Conservation (phyloP, 2,888 invertebrate genomes). For the Drepanosiphum platanoidis region DNA sequence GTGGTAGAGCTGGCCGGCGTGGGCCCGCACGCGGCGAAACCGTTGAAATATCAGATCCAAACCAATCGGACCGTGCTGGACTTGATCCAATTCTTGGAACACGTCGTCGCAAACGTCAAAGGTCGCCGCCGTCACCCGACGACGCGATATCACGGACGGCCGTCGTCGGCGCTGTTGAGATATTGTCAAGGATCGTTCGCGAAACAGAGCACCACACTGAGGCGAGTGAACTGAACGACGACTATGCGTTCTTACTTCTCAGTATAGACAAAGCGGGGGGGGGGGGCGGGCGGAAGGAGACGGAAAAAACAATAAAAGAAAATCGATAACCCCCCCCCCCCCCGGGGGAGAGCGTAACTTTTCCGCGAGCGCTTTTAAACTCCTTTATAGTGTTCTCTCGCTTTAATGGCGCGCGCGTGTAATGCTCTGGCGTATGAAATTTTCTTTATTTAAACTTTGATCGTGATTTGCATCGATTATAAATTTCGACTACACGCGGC, state of each 20-base stretch:
- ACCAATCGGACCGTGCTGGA: constrained; percentile 19
- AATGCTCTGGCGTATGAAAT: background rate
- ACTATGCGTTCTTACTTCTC: background rate
- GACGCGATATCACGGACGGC: background rate
- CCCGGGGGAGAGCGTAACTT: too few relatives aligned
- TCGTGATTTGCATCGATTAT: background rate
- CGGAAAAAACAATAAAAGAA: background rate
- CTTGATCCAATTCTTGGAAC: constrained; percentile 7
- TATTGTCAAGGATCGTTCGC: constrained; percentile 4
- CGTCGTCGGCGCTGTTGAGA: constrained; percentile 9
- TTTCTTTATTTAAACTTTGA: background rate
- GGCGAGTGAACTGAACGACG: background rate
- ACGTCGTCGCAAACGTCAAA: background rate
- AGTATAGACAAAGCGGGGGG: too few relatives aligned
- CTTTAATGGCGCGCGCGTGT: background rate
- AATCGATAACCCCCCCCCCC: too few relatives aligned
- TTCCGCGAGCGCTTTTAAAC: background rate
- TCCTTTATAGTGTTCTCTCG: too few relatives aligned
- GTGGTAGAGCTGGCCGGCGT: constrained; percentile 22
- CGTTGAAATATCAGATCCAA: background rate
- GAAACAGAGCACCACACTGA: background rate
- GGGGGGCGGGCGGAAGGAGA: too few relatives aligned
- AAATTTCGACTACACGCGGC: background rate
- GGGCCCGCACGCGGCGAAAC: background rate
- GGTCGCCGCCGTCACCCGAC: too few relatives aligned